Base-by-base conservation (phyloP, 2,797 vertebrate species). In the Hippoglossus hippoglossus region DNA sequence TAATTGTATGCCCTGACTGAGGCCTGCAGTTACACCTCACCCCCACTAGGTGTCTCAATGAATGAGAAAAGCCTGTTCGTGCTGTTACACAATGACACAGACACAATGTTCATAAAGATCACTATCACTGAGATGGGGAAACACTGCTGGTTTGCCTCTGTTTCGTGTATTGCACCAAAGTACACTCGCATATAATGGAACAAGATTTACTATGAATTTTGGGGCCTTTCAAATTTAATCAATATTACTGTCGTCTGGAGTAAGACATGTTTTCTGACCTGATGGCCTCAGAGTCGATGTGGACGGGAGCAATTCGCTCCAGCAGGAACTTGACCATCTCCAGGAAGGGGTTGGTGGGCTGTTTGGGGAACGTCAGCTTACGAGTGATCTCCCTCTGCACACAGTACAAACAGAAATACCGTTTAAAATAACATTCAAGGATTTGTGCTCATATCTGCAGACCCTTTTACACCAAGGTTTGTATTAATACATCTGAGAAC, bases 271-370 rank as follows among this genome's bases (percentile, higher is more conserved):
- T 90, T 91, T 96, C 85, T 71, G 50, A 93, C 98, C 98, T 99
- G 93, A 99, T 99, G 79, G 98, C 97, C 93, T 99, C 98, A 22
- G 98, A 98, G 93, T 99, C 98, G 63, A 99, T 99, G 93, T 99
- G 98, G 76, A 99, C 98, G 22, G 98, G 98, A 62, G 98, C 98
- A 71, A 99, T 99, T 90, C 98, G 97, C 95, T 99, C 98, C 92
- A 99, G 90, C 73, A 99, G 94, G 92, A 99, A 99, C 89, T 99
- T 99, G 3, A 99, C 98, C 98, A 99, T 99, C 93, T 99, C 98
- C 89, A 99, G 91, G 90, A 99, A 99, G n/a, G 98, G 98, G 91
- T 99, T 99, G 83, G 97, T 99, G 82, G 98, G 98, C 81, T 99
- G 98, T 87, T 99, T 99, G 46, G 98, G 98, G 91, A 99, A 99